Evolutionary conservation across 1,140 invertebrate species (phyloP).

Genomic region (Centruroides sculpturatus): DNA sequence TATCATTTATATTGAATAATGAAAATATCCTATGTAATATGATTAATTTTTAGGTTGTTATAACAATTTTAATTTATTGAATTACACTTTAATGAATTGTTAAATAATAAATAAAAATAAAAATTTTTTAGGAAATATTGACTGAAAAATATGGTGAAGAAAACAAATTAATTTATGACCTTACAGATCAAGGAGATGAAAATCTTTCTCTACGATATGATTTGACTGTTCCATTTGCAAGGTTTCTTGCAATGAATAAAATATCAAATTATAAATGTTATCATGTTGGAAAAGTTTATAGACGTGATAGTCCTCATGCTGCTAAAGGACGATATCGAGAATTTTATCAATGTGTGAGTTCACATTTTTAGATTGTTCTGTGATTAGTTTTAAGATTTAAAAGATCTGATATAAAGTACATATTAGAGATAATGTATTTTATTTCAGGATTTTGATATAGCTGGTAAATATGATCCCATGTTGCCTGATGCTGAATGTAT

Average conservation of each 20-base stretch:
- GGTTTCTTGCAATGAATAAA: slow-evolving; percentile 97
- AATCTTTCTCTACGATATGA: slow-evolving; percentile 75
- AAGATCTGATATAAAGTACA: not conserved
- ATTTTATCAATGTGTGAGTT: slow-evolving; percentile 97
- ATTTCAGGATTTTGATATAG: slow-evolving; percentile 96
- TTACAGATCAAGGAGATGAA: slow-evolving; percentile 91
- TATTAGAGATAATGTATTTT: not conserved
- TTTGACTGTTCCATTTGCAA: slow-evolving; percentile 87
- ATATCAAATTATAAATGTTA: slow-evolving; percentile 85
- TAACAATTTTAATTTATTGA: no score
- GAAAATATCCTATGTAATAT: no score
- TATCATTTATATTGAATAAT: no score
- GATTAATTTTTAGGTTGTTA: no score
- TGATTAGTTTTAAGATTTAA: not conserved
- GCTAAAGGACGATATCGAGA: slow-evolving; percentile 90
- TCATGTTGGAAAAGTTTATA: slow-evolving; percentile 90
- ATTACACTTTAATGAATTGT: no score
- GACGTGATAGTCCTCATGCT: slow-evolving; percentile 94
- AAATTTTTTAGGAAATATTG: slow-evolving; percentile 73
- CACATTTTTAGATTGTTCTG: not conserved
- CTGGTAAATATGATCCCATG: slow-evolving; percentile 91
- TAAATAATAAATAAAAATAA: not conserved
- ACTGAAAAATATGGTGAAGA: slow-evolving; percentile 99
- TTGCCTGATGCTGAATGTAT: slow-evolving; percentile 94
- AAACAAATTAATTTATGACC: slow-evolving; percentile 95